Base-by-base conservation (phyloP, 2,113 vertebrate genomes). In the Ellobius talpinus region DNA sequence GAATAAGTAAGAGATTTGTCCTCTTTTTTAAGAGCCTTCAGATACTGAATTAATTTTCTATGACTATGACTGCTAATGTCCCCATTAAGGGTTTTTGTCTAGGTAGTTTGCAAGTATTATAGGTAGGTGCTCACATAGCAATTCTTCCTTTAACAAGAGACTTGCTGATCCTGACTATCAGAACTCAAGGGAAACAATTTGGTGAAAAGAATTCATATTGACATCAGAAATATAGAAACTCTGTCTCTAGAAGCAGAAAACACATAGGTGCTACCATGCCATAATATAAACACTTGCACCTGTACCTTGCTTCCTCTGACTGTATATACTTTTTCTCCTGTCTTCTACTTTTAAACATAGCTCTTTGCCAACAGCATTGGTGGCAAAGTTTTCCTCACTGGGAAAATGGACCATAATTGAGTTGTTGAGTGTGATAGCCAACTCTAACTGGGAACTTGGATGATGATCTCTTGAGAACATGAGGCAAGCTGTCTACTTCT, bases 61-160 rank as follows among this genome's bases (percentile, higher is more conserved):
- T 9, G 5, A 45, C 14, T 55, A 31, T 9, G 5, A 45, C 29
- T 5, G 0, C 99, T 99, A 98, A 99, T 96, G 29, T 95, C 87
- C 99, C 99, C 65, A 61, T 99, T 98, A 55, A 99, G 99, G 97
- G 98, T 99, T 99, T 97, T 98, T 99, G 98, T 99, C 99, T 98
- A 99, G 98, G 97, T 99, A 99, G 98, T 99, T 99, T 98, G 99
- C 99, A 98, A 99, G 99, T 55, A 99, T 99, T 99, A 99, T 90
- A 99, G 97, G 47, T 99, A 99, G 88, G 99, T 21, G 82, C 98
- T 99, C 95, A 99, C 98, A 97, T 99, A 98, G 94, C 99, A 97
- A 29, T 99, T 99, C 98, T 99, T 99, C 99, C 99, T 99, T 94
- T 99, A 98, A 97, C 99, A 99, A 96, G 99, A 99, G 98, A 99